phyloP scores from a whole-genome alignment of 2,797 vertebrate species.

The Muscicapa striata region DNA sequence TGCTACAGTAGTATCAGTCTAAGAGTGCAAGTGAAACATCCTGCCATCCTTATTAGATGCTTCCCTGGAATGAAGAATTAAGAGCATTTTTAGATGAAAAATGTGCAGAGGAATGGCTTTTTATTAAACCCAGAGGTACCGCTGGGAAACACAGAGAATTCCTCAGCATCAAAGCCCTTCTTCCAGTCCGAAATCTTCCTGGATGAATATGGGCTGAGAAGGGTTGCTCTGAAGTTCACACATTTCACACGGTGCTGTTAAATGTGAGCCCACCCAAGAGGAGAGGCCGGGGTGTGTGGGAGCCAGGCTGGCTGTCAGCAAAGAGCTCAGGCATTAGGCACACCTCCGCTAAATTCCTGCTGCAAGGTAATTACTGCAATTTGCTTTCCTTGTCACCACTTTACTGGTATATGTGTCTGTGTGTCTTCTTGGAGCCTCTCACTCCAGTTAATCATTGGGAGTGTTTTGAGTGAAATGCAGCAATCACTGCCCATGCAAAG shows the following conservation, averaged over 20 bases:
- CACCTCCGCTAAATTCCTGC: constrained; percentile 30
- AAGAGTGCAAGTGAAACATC: neutral
- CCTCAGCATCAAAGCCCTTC: neutral
- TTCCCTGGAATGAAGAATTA: neutral
- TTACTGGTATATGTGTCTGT: neutral
- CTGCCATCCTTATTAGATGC: neutral
- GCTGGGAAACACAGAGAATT: neutral
- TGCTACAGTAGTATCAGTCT: neutral
- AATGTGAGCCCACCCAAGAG: constrained; percentile 47
- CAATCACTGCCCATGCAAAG: neutral
- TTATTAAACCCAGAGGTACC: neutral
- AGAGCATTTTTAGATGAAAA: neutral
- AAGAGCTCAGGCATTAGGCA: neutral
- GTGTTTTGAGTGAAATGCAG: neutral
- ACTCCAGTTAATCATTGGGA: neutral
- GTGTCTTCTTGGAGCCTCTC: neutral
- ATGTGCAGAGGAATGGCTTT: neutral
- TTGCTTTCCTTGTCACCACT: neutral
- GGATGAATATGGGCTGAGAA: neutral
- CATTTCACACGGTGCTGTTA: neutral
- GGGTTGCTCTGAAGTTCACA: neutral
- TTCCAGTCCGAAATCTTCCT: neutral
- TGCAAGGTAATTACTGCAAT: neutral
- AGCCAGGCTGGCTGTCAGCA: neutral
- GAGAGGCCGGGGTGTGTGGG: neutral